These are phyloP conservation scores for Odontothrips loti DNA, from an alignment of 2,888 invertebrate genomes.

Conservation along the genomic window DNA sequence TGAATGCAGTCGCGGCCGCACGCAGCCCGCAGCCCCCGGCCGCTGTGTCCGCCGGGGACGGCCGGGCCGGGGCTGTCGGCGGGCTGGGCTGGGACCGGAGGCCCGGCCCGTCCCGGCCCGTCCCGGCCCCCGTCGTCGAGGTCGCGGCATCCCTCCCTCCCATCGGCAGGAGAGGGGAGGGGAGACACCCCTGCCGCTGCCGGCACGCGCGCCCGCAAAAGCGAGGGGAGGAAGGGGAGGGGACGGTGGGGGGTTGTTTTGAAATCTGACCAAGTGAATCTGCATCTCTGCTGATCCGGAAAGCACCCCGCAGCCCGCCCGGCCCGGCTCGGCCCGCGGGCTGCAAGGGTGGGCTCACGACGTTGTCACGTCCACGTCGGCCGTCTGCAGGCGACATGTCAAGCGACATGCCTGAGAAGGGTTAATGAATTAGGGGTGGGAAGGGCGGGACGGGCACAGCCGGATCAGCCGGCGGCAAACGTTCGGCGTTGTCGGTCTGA, in stretches of 20 bases:
- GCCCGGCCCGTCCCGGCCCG: too few species aligned
- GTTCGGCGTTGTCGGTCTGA: too few species aligned
- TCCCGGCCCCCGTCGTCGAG: background rate
- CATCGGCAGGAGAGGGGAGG: background rate
- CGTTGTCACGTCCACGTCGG: too few species aligned
- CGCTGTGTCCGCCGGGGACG: background rate
- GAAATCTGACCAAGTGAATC: conserved; percentile 11
- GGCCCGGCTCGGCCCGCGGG: background rate
- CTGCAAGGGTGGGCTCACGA: background rate
- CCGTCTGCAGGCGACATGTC: too few species aligned
- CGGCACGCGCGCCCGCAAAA: background rate
- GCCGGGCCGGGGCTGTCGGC: too few species aligned
- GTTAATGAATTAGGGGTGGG: too few species aligned
- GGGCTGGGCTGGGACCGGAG: background rate
- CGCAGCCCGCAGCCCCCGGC: background rate
- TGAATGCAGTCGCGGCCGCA: too few species aligned
- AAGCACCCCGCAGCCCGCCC: background rate
- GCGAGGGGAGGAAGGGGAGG: background rate
- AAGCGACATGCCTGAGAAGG: too few species aligned
- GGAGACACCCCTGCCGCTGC: background rate
- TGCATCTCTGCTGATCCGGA: background rate
- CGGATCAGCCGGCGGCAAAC: too few species aligned
- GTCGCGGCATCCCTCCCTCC: too few species aligned
- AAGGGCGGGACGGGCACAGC: too few species aligned
- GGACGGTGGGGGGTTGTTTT: background rate